Base-by-base conservation (phyloP, 2,888 invertebrate species). In the Drosophila recens region DNA sequence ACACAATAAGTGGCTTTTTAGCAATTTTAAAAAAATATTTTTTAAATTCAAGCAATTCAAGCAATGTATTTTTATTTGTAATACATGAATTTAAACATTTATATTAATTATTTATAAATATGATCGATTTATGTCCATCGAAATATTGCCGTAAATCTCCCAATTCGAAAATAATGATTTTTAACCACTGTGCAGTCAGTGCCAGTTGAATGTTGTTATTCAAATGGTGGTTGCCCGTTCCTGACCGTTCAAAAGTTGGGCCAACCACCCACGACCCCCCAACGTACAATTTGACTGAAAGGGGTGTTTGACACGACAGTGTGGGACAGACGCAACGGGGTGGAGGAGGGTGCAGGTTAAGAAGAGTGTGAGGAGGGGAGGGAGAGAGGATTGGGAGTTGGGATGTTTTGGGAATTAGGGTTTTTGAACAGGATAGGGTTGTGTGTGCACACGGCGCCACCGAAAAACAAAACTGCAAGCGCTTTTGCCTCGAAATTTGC, bases 401-500 rank as follows among this genome's bases (percentile, higher is more conserved):
- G 43, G 65, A 42, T 57, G 36, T 15, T 27, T 46, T 54, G 13
- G 54, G 51, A 42, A 48, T 54, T 56, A 40, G 34, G 27, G 57
- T 48, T 48, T 52, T 58, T 30, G 30, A 8, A 30, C 5, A 8
- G 46, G 57, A 46, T 65, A 49, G 65, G 64, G 73, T 75, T 30
- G 30, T 30, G 27, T 70, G 70, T 63, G 56, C 56, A 52, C 48
- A 49, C 49, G 17, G 17, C 9, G 49, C 62, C 67, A 61, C 48
- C 69, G 87, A 75, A 84, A 72, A 46, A 46, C 36, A 6, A 46
- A 84, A 82, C 66, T 82, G 87, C 85, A 87, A 73, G 85, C 87
- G 63, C 30, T 61, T 59, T 57, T 63, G 61, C 56, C 43, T 65
- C 53, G 53, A 80, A 70, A 67, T 72, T 71, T 67, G 34, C 46